Evolutionary conservation across 2,797 vertebrate species (phyloP), one percentile per base, ranked within the genome.

Genomic region (Tenualosa ilisha): DNA sequence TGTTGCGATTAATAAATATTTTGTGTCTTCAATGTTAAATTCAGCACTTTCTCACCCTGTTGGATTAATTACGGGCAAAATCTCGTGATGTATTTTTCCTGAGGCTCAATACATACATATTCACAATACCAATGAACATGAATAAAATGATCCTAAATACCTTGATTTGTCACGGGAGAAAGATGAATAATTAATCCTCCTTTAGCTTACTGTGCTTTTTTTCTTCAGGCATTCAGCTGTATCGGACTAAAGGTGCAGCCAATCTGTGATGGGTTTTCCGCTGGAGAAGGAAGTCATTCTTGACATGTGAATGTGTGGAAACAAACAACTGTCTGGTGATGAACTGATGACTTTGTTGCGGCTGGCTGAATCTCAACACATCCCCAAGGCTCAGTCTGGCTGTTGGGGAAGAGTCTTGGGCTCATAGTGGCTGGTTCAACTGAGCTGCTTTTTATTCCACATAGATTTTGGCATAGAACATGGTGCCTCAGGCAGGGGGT

Each of bases 131-230:
- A 83, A 86, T 85, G 61, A 87, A 86, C 86, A 88, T 83, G 53
- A 85, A 89, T 86, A 88, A 88, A 87, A 85, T 53, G 65, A 86
- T 84, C 89, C 83, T 85, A 85, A 87, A 88, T 84, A 87, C 49
- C 79, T 84, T 79, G 68, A 87, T 85, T 83, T 86, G 83, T 87
- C 85, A 88, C 11, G 11, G 84, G 84, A 82, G 86, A 26, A 54
- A 84, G 43, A 86, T 89, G 61, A 89, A 89, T 91, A 86, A 91
- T 90, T 90, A 85, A 87, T 85, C 50, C 72, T 72, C 85, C 89
- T 83, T 63, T 83, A 46, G 88, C 83, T 50, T 50, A 81, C 63
- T 84, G 37, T 86, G 88, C 54, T 56, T 17, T 75, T 87, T 84
- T 84, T 46, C 40, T 40, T 6, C 81, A 61, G 24, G 82, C 87